Evolutionary conservation across 2,888 invertebrate genomes (phyloP), one percentile per base, ranked within the genome.

Genomic region (Ectropis crepuscularia): DNA sequence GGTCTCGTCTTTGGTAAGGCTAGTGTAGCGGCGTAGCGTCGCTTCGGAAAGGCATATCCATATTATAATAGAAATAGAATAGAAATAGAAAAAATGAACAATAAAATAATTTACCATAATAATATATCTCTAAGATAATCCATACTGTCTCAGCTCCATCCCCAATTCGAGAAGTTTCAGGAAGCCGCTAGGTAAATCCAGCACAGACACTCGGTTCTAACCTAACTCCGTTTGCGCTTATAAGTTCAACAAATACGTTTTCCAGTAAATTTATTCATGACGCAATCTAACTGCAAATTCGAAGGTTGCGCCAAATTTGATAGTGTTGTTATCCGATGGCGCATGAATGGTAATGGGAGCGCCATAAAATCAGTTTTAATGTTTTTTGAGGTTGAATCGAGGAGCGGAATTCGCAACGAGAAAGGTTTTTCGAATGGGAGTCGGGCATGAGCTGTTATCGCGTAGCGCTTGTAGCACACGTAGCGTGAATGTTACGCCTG

Each of bases 221-320:
- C 16, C 61, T 60, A 68, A 63, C 16, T 54, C 46, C 63, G 65
- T 67, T 60, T 66, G 63, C 71, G 59, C 53, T 68, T 64, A 69
- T 61, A 61, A 59, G 59, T 65, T 65, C 68, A 57, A 61, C 64
- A 70, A 73, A 69, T 69, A 71, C 65, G 67, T 71, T 71, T 71
- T 68, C 53, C 57, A 36, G 63, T 65, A 69, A 73, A 73, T 73
- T 71, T 73, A 73, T 73, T 73, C 73, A 73, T 73, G 70, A 68
- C 67, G 57, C 73, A 63, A 73, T 73, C 73, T 70, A 71, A 73
- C 73, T 73, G 73, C 73, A 73, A 73, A 73, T 69, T 63, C 61
- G 69, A 70, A 69, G 69, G 68, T 68, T 63, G 43, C 39, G 58
- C 57, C 62, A 67, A 68, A 68, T 65, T 63, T 62, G 62, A 68